Percentiles rank a stretch among this genome's conserved stretches.
Conservation (phyloP, 1,140 invertebrate genomes). For the Habropoda laboriosa region DNA sequence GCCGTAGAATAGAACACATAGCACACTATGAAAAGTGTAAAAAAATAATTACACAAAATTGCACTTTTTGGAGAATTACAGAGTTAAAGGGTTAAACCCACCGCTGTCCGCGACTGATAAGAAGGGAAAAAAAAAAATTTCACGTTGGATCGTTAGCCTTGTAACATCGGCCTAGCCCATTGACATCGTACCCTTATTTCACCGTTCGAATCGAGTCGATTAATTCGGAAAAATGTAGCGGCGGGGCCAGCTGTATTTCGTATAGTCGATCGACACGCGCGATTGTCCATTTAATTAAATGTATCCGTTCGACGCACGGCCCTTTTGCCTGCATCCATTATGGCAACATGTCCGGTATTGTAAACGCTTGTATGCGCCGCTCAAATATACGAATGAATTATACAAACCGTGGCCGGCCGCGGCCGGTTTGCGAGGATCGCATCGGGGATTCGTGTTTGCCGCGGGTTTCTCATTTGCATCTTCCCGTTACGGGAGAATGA, state of each 20-base stretch:
- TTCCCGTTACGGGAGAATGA: slow-evolving; percentile 9
- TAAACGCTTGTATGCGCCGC: not conserved
- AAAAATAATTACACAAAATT: too few relatives aligned
- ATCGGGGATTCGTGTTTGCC: slow-evolving; percentile 5
- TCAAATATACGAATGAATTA: slow-evolving; percentile 43
- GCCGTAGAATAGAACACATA: too few relatives aligned
- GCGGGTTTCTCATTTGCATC: slow-evolving; percentile 17
- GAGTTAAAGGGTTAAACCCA: too few relatives aligned
- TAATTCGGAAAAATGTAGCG: not conserved
- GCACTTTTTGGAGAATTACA: too few relatives aligned
- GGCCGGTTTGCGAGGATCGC: not conserved
- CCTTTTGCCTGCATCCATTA: slow-evolving; percentile 18
- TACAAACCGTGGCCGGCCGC: not conserved
- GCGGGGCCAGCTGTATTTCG: not conserved
- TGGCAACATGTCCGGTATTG: slow-evolving; percentile 16
- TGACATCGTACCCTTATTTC: not conserved
- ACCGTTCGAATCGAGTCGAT: not conserved
- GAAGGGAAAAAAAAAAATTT: too few relatives aligned
- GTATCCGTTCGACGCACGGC: not conserved
- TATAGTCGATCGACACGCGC: not conserved
- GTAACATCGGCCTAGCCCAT: too few relatives aligned
- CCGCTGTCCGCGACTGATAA: too few relatives aligned
- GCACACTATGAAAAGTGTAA: too few relatives aligned
- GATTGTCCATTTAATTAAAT: slow-evolving; percentile 26
- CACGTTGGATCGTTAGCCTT: too few relatives aligned